Percentiles rank a stretch among this genome's conserved stretches.
These are phyloP conservation scores for Phyllopteryx taeniolatus DNA, from an alignment of 2,113 vertebrate species.

Conservation along the genomic window DNA sequence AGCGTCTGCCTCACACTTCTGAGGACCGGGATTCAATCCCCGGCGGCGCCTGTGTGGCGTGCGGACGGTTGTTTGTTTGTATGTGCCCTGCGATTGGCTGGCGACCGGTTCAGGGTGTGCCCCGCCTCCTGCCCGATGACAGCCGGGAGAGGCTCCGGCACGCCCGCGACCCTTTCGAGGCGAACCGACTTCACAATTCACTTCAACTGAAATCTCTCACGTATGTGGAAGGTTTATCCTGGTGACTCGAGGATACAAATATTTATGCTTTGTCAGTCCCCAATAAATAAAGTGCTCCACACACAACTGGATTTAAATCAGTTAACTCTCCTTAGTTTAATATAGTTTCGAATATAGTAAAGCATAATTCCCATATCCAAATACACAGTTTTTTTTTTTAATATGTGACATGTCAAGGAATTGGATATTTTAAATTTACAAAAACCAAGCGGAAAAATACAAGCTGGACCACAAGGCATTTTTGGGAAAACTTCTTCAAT, in stretches of 20 bases:
- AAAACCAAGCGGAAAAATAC: constrained; percentile 25
- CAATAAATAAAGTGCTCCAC: constrained; percentile 77
- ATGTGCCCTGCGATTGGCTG: no score
- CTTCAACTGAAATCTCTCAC: background rate
- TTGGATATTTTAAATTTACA: constrained; percentile 60
- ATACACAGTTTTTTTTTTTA: constrained; percentile 48
- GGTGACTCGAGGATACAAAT: background rate
- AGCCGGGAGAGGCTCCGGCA: no score
- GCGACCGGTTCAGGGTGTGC: no score
- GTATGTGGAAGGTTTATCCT: background rate
- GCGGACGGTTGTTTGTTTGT: no score
- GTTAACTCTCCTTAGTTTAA: constrained; percentile 44
- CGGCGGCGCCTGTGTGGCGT: no score
- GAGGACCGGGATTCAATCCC: no score
- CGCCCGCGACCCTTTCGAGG: no score
- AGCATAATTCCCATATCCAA: constrained; percentile 27
- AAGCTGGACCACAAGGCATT: background rate
- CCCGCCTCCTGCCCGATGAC: no score
- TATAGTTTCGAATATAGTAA: constrained; percentile 17
- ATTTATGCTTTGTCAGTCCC: constrained; percentile 47
- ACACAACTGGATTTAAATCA: constrained; percentile 56
- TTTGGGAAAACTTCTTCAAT: background rate
- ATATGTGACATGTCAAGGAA: constrained; percentile 51
- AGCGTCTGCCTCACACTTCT: no score
- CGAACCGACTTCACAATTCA: background rate